A percentile compares a stretch with the other conserved stretches of the same genome.
These are phyloP conservation scores for Arothron firmamentum DNA, from an alignment of 2,113 vertebrate genomes.

Conservation along the genomic window DNA sequence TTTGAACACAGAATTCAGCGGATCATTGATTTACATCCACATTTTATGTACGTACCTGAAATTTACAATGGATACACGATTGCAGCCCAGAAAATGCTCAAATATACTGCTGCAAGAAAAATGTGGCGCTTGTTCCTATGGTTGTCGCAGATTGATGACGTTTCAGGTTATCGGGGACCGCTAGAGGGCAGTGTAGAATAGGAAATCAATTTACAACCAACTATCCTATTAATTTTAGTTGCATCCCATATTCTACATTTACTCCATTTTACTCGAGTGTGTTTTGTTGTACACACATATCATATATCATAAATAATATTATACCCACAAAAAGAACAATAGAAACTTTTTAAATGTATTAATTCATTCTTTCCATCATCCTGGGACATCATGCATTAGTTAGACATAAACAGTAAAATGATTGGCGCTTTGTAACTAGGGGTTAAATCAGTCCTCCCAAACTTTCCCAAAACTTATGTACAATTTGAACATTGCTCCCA, in stretches of 20 bases:
- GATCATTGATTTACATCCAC: no score
- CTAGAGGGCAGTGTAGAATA: conserved; percentile 18
- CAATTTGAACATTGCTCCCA: conserved; percentile 5
- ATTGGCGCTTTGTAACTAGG: no score
- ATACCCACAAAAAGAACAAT: no score
- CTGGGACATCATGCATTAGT: no score
- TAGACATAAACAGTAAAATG: no score
- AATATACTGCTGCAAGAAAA: conserved; percentile 26
- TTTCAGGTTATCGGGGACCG: not conserved
- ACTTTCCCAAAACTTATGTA: not conserved
- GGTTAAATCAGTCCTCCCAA: not conserved
- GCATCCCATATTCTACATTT: no score
- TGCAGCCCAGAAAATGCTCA: not conserved
- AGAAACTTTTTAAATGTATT: no score
- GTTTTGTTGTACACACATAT: no score
- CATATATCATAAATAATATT: no score
- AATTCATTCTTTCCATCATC: no score
- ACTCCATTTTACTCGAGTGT: no score
- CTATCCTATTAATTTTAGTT: no score
- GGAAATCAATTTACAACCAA: not conserved
- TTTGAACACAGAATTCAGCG: fast-evolving
- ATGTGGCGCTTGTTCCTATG: conserved; percentile 47
- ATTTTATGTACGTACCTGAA: conserved; percentile 25
- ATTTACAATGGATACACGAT: not conserved
- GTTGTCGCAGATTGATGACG: conserved; percentile 53